Conservation (phyloP, 2,888 invertebrate genomes). For the Tenthredo notha region DNA sequence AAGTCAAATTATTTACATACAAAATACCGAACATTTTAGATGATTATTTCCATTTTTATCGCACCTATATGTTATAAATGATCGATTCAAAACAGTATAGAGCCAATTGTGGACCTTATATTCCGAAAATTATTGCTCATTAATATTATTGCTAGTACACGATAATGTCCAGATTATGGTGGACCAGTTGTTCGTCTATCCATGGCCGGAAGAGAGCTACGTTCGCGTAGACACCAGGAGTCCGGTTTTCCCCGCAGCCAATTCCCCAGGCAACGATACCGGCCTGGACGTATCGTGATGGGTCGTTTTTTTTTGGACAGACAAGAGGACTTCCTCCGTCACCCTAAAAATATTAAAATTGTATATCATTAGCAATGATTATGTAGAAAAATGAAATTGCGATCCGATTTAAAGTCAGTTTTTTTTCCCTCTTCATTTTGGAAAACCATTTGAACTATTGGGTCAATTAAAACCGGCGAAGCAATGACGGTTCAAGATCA, state of each 20-base stretch:
- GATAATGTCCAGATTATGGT: constrained; percentile 78
- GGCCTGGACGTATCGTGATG: constrained; percentile 80
- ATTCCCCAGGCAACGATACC: constrained; percentile 92
- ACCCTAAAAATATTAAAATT: constrained; percentile 73
- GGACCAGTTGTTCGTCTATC: constrained; percentile 83
- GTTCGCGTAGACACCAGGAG: constrained; percentile 89
- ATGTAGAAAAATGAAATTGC: not conserved
- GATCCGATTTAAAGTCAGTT: too few relatives aligned
- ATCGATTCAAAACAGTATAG: not conserved
- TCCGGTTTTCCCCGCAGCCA: constrained; percentile 85
- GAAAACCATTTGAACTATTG: too few relatives aligned
- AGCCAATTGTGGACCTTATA: not conserved
- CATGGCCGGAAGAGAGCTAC: constrained; percentile 84
- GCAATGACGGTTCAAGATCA: too few relatives aligned
- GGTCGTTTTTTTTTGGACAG: constrained; percentile 82
- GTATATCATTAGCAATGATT: not conserved
- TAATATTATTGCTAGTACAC: constrained; percentile 66
- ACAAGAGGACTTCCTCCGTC: constrained; percentile 91
- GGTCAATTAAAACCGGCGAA: too few relatives aligned
- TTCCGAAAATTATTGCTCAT: not conserved
- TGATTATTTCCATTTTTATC: not conserved
- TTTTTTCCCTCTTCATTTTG: too few relatives aligned
- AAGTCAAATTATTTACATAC: not conserved
- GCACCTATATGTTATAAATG: not conserved
- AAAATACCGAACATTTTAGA: not conserved